Conservation (phyloP, 2,888 invertebrate species). For the Drosophila kokeensis region DNA sequence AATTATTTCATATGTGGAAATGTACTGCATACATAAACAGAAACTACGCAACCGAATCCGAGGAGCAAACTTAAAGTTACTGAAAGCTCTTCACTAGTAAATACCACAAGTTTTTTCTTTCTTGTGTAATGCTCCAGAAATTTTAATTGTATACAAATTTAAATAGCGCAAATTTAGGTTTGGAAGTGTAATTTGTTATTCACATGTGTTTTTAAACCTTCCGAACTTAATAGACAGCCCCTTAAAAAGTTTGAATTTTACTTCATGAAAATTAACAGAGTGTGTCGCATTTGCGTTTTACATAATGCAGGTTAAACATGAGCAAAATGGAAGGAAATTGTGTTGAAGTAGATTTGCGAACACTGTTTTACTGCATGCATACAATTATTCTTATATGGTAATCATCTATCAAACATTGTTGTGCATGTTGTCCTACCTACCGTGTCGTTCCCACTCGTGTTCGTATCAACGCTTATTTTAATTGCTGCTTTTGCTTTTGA, state of each 20-base stretch:
- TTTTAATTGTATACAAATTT: neutral
- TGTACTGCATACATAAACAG: slow-evolving; percentile 63
- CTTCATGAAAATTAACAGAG: slow-evolving; percentile 73
- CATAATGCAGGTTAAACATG: slow-evolving; percentile 60
- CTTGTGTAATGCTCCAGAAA: neutral
- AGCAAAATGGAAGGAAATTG: slow-evolving; percentile 10
- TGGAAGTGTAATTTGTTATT: neutral
- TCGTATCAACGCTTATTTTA: slow-evolving; percentile 61
- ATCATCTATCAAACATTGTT: slow-evolving; percentile 67
- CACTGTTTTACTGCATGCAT: slow-evolving; percentile 8
- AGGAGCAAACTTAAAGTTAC: slow-evolving; percentile 33
- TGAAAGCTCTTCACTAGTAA: neutral
- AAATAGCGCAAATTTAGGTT: neutral
- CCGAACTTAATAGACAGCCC: slow-evolving; percentile 24
- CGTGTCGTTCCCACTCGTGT: slow-evolving; percentile 31
- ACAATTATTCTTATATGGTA: slow-evolving; percentile 34
- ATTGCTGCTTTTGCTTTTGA: slow-evolving; percentile 72
- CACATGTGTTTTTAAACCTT: neutral
- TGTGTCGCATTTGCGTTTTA: slow-evolving; percentile 58
- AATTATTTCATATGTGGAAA: slow-evolving; percentile 74
- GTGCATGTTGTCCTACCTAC: slow-evolving; percentile 16
- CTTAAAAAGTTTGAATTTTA: slow-evolving; percentile 47
- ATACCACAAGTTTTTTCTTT: neutral
- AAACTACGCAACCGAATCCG: slow-evolving; percentile 36
- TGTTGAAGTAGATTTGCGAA: slow-evolving; percentile 19